A percentile compares a stretch with the other conserved stretches of the same genome.
phyloP scores from a whole-genome alignment of 2,797 vertebrate genomes.

The Gymnoscopelus microlampas region DNA sequence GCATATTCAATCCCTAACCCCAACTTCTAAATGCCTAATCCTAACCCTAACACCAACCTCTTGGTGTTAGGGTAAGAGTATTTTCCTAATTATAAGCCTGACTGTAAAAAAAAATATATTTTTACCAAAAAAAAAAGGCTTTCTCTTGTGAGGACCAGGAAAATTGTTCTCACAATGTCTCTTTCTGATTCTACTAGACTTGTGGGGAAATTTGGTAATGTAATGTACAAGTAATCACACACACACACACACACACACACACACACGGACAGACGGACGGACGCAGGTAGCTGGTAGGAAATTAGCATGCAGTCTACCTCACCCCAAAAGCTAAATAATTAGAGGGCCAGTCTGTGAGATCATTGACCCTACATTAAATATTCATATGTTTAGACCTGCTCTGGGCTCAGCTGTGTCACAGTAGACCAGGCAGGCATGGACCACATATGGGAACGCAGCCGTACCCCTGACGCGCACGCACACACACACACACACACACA shows the following conservation, averaged over 20 bases:
- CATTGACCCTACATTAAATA: constrained; percentile 87
- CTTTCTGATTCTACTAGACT: too few species aligned
- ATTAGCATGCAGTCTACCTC: constrained; percentile 82
- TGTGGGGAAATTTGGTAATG: neutral
- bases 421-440: constrained; percentile 83
- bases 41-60: too few species aligned
- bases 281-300: constrained; percentile 70
- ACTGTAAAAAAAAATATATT: too few species aligned
- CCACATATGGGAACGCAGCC: constrained; percentile 83
- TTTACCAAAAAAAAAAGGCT: too few species aligned
- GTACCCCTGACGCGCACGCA: constrained; percentile 72
- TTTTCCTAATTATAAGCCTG: too few species aligned
- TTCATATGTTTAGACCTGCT: constrained; percentile 88
- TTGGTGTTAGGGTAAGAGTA: too few species aligned
- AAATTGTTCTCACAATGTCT: too few species aligned
- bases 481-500: constrained; percentile 20
- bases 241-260: constrained; percentile 7
- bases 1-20: too few species aligned
- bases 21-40: too few species aligned
- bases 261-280: constrained; percentile 33
- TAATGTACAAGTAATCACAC: neutral
- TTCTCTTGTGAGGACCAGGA: too few species aligned
- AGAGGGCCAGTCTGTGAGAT: constrained; percentile 86
- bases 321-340: constrained; percentile 86
- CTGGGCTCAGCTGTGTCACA: constrained; percentile 84